phyloP scores from a whole-genome alignment of 2,113 vertebrate species.

The Leptosomus discolor region DNA sequence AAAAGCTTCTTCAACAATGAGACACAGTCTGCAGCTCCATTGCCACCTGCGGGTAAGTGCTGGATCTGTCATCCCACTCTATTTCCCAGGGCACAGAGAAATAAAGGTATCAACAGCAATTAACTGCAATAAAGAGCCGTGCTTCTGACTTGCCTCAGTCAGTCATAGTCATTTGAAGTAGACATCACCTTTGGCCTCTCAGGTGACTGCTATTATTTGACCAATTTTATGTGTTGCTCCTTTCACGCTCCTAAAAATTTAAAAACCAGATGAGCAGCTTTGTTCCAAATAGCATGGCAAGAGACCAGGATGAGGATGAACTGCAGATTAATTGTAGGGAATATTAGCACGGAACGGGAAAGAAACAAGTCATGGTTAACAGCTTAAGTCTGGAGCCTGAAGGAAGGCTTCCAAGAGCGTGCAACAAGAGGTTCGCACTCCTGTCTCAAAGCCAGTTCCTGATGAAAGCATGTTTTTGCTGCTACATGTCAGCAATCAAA shows the following conservation, averaged over 20 bases:
- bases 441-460: background rate
- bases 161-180: background rate
- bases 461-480: background rate
- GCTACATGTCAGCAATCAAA: background rate
- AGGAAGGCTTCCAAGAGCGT: background rate
- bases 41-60: conserved; percentile 44
- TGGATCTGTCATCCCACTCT: background rate
- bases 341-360: background rate
- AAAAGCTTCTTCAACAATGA: conserved; percentile 1
- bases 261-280: background rate
- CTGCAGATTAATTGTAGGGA: background rate
- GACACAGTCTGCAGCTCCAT: conserved; percentile 5
- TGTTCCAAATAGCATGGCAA: background rate
- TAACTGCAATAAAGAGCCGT: fast-evolving
- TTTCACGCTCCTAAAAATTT: background rate
- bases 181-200: background rate
- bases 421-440: background rate
- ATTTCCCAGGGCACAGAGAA: background rate
- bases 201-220: background rate
- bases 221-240: background rate
- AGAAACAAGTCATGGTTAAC: background rate
- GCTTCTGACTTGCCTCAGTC: background rate
- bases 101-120: background rate
- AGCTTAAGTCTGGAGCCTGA: background rate
- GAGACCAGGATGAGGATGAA: fast-evolving